Evolutionary conservation across 2,797 vertebrate genomes (phyloP), one percentile per base, ranked within the genome.

Genomic region (Phoxinus dragarum): DNA sequence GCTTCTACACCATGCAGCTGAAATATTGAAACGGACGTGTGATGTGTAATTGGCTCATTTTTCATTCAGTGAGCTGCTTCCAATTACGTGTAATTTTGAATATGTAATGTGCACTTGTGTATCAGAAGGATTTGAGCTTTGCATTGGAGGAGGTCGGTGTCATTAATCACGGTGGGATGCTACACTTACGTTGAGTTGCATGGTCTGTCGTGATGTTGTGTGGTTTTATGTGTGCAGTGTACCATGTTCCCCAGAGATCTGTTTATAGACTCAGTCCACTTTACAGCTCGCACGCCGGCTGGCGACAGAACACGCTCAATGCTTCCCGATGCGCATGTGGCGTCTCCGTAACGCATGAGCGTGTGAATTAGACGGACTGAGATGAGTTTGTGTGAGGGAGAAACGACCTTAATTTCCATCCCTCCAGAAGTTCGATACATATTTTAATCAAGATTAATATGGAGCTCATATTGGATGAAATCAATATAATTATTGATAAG

Each of bases 401-500:
- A 19, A 40, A 40, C 49, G 86, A 90, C 88, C 84, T 86, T 89
- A 75, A 31, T 85, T 87, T 66, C 44, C 80, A 34, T 84, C 40
- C 23, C 49, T n/a, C 82, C 78, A 85, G 75, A 73, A 74, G 84
- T 92, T 11, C 27, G 77, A 91, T 94, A 66, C 92, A 94, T 94
- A 92, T 91, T 93, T 92, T 92, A 91, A 93, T 83, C 17, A 78
- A 74, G 78, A 67, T 90, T 92, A 86, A 91, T 91, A 84, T 88
- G 82, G 82, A 81, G 82, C 67, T 71, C 61, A 17, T 81, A 82
- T 47, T 74, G 80, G 80, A 89, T 72, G 80, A 77, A 91, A 92
- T 94, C 93, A 82, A 90, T 94, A 83, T 88, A 82, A 91, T 91
- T 85, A 85, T 36, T 81, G 88, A 91, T 90, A 91, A 93, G 90